Evolutionary conservation across 2,113 vertebrate genomes (phyloP).

Genomic region (Lucifuga dentata): DNA sequence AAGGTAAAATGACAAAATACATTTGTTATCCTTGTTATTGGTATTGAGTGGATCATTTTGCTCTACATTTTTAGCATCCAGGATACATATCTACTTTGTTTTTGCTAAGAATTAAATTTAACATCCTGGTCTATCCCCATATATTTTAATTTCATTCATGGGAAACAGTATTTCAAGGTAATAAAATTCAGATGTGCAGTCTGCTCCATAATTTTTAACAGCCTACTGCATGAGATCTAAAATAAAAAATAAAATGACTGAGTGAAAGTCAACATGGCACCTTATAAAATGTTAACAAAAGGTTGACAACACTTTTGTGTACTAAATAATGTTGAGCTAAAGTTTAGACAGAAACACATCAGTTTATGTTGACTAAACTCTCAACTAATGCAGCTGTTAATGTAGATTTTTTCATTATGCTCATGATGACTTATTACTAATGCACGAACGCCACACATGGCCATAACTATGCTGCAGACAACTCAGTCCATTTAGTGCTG

Average conservation of each 20-base stretch:
- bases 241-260: slow-evolving; percentile 62
- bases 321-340: too few relatives aligned
- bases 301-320: too few relatives aligned
- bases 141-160: slow-evolving; percentile 66
- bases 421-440: too few relatives aligned
- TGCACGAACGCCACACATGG: too few relatives aligned
- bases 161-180: slow-evolving; percentile 57
- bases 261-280: slow-evolving; percentile 52
- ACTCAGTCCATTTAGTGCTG: too few relatives aligned
- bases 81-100: slow-evolving; percentile 11
- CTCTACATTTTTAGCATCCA: slow-evolving; percentile 4
- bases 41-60: slow-evolving; percentile 5
- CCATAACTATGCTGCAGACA: too few relatives aligned
- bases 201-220: slow-evolving; percentile 48
- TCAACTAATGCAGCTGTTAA: too few relatives aligned
- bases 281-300: slow-evolving; percentile 64
- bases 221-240: slow-evolving; percentile 65
- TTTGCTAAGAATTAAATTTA: slow-evolving; percentile 23
- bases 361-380: too few relatives aligned
- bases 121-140: slow-evolving; percentile 33
- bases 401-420: too few relatives aligned
- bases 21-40: slow-evolving; percentile 8
- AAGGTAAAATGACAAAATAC: slow-evolving; percentile 14
- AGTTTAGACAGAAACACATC: too few relatives aligned
- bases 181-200: slow-evolving; percentile 73